phyloP scores from a whole-genome alignment of 37 sponge, comb jelly and placozoan genomes.

The Halichondria panicea region DNA sequence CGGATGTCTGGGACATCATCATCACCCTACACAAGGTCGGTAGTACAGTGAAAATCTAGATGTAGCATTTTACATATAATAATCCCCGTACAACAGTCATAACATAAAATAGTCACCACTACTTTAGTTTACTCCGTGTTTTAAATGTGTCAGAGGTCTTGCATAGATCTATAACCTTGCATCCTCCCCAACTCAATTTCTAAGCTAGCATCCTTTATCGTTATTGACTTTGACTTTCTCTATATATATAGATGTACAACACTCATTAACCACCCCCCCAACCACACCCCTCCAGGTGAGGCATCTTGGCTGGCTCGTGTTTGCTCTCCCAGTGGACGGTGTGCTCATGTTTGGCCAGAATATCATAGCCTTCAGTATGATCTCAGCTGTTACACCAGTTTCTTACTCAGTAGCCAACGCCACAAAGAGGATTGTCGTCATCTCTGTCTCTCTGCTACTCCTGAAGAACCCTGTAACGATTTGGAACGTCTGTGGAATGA shows the following conservation, averaged over 20 bases:
- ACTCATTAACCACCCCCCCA: no score
- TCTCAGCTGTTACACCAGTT: constrained; percentile 73
- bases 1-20: constrained; percentile 64
- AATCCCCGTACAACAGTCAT: no score
- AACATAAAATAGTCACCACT: no score
- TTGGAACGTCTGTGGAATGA: constrained; percentile 79
- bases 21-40: constrained; percentile 54
- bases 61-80: no score
- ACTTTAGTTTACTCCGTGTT: no score
- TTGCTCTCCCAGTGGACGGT: constrained; percentile 46
- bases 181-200: no score
- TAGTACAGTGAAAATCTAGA: no score
- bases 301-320: constrained; percentile 48
- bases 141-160: no score
- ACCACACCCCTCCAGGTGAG: constrained; percentile 39
- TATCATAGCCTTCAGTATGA: constrained; percentile 78
- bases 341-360: constrained; percentile 68
- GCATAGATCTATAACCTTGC: no score
- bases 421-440: constrained; percentile 83
- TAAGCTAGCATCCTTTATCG: no score
- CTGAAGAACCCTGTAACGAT: constrained; percentile 77
- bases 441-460: constrained; percentile 59
- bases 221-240: no score
- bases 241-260: no score
- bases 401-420: constrained; percentile 87